Percentiles rank a stretch among this genome's conserved stretches.
These are phyloP conservation scores for Microcebus jonahi DNA, from an alignment of 2,113 vertebrate genomes.

Conservation along the genomic window DNA sequence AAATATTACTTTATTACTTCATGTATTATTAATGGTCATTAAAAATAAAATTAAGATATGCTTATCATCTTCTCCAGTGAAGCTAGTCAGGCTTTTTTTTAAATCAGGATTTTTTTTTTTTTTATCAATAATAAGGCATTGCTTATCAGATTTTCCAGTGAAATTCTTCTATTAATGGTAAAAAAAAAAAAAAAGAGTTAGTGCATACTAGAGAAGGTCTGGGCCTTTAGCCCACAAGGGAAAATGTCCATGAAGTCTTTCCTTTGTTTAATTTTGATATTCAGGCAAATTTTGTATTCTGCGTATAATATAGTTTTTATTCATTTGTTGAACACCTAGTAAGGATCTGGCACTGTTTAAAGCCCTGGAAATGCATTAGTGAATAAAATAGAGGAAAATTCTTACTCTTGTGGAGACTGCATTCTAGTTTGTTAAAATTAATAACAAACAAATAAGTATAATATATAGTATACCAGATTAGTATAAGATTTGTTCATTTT, in stretches of 20 bases:
- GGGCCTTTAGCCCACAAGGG: neutral
- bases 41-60: neutral
- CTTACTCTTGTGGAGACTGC: neutral
- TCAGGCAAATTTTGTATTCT: neutral
- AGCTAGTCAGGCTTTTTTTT: neutral
- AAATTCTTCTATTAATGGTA: neutral
- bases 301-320: neutral
- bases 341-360: neutral
- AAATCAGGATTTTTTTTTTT: neutral
- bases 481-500: neutral
- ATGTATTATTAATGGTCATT: neutral
- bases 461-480: neutral
- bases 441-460: neutral
- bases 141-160: neutral
- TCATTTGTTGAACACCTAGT: neutral
- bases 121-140: neutral
- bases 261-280: constrained; percentile 29
- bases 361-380: neutral
- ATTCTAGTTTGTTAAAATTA: neutral
- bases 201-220: neutral
- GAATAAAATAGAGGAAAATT: neutral
- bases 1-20: constrained; percentile 40
- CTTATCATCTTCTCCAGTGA: neutral
- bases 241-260: neutral
- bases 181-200: neutral